Conservation (phyloP, 2,888 invertebrate species). For the Scaptomyza parva region DNA sequence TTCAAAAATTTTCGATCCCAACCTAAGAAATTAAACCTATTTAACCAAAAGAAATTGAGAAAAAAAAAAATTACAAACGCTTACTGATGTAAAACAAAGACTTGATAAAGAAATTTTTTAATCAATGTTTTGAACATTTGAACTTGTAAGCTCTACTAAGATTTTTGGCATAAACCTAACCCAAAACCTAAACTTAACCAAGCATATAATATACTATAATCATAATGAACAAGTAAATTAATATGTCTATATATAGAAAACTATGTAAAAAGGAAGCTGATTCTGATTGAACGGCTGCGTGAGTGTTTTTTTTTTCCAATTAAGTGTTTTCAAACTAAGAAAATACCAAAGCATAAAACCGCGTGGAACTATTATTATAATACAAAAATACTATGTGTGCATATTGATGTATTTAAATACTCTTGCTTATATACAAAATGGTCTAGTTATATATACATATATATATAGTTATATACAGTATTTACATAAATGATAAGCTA, state of each 20-base stretch:
- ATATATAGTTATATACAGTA: constrained; percentile 18
- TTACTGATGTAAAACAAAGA: constrained; percentile 84
- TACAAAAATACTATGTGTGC: constrained; percentile 6
- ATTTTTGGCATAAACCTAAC: constrained; percentile 32
- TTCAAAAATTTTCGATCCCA: constrained; percentile 2
- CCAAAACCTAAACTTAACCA: no score
- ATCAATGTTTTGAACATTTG: constrained; percentile 63
- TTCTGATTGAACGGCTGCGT: constrained; percentile 45
- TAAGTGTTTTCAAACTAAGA: neutral
- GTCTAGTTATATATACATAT: constrained; percentile 27
- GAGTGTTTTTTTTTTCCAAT: constrained; percentile 21
- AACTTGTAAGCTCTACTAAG: constrained; percentile 48
- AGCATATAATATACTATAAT: no score
- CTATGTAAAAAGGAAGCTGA: constrained; percentile 32
- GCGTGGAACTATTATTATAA: constrained; percentile 9
- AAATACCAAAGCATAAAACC: neutral
- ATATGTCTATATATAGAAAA: constrained; percentile 36
- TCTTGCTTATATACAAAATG: constrained; percentile 24
- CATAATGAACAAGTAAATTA: neutral
- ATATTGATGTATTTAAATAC: constrained; percentile 17
- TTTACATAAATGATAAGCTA: neutral
- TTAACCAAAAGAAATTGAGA: neutral
- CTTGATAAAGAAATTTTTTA: constrained; percentile 69
- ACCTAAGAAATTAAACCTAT: no score
- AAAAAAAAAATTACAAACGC: constrained; percentile 68